Evolutionary conservation across 2,797 vertebrate species (phyloP), one percentile per base, ranked within the genome.

Genomic region (Chloroceryle amazona): DNA sequence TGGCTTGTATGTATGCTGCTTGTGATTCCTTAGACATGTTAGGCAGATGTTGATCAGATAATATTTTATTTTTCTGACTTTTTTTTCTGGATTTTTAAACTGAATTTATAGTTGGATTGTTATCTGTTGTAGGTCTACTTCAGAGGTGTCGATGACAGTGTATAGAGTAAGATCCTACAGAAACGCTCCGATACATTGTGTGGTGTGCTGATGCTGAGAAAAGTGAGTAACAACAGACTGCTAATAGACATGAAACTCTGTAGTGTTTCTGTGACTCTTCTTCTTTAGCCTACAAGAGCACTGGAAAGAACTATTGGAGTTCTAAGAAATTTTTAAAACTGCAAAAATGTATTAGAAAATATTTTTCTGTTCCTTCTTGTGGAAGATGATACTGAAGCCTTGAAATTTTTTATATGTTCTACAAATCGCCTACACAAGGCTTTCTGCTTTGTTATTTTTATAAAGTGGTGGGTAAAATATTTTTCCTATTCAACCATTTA

Each of bases 311-410:
- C 84, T 75, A 79, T 20, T 2, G 2, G n/a, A 41, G 51, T 66
- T 70, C 44, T 81, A 74, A 68, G 72, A 94, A 88, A 79, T 81
- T 41, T 60, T 76, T 75, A 72, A 78, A 81, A 75, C 33, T 54
- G 33, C 7, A 58, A 96, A 92, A 91, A 67, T 39, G 6, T 39
- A 46, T 88, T 87, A 78, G 20, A 87, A 93, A 72, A 88, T 87
- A 83, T 88, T 83, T 90, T 93, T 61, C 19, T 79, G 20, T 47
- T 91, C 10, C 10, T 73, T 85, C 71, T 46, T 74, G 31, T 13
- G 41, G 26, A 82, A 85, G 90, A 86, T 22, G 1, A 72, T 58
- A 49, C 10, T 54, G 74, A 90, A 76, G 29, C 47, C 51, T 83
- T 37, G 26, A 76, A 26, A 22, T 37, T 63, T 87, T 51, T 21